Conservation (phyloP, 2,797 vertebrate genomes). For the Channallabes apus region DNA sequence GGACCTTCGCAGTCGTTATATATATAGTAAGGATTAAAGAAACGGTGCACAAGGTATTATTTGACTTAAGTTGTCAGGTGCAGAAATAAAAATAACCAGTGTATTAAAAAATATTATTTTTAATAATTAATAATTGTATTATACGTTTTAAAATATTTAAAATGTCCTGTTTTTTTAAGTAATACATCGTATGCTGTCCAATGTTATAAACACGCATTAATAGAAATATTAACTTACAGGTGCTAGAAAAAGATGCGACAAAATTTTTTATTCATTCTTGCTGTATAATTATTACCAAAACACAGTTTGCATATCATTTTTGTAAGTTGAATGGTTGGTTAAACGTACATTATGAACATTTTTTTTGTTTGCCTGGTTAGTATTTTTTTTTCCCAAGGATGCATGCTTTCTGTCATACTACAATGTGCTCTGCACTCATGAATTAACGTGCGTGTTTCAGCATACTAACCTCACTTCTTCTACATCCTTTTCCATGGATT, state of each 20-base stretch:
- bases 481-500: slow-evolving; percentile 83
- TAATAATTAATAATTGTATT: no score
- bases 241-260: not conserved
- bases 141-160: not conserved
- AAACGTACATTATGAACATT: not conserved
- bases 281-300: not conserved
- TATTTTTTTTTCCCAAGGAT: not conserved
- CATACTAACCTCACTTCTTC: slow-evolving; percentile 57
- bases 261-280: not conserved
- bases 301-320: not conserved
- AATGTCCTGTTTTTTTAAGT: not conserved
- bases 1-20: not conserved
- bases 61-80: slow-evolving; percentile 92
- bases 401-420: not conserved
- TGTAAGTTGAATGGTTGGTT: not conserved
- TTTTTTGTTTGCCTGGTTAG: not conserved
- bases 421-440: slow-evolving; percentile 62
- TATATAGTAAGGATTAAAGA: not conserved
- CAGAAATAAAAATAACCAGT: slow-evolving; percentile 54
- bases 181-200: not conserved
- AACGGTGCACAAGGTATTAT: not conserved
- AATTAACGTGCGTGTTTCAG: slow-evolving; percentile 69
- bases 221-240: not conserved
- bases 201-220: not conserved
- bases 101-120: no score